Evolutionary conservation across 2,888 invertebrate genomes (phyloP), one percentile per base, ranked within the genome.

Genomic region (Lucinisca nassula): DNA sequence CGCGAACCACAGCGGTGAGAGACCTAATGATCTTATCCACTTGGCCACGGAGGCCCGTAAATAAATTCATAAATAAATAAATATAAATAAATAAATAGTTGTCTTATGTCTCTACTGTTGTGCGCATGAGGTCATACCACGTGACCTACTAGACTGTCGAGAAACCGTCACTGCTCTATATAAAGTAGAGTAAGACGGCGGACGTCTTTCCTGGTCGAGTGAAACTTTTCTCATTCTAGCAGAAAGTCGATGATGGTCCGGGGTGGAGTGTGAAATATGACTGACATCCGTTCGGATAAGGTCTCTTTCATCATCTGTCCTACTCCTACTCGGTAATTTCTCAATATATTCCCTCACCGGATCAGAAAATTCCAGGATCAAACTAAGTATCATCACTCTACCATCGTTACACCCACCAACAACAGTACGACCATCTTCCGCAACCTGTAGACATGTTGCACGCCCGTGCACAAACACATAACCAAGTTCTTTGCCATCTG

Each of bases 381-480:
- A 83, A 55, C 92, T 91, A 4, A 95, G 87, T 6, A 95, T 91
- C 90, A 95, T 91, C 17, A 95, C 91, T 1, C 95, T 88, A 0
- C 95, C 95, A 75, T 95, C 95, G 4, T 92, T 82, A 58, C 94
- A 94, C 4, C 95, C 95, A 0, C 95, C 93, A n/a, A 92, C 91
- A 30, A 95, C 84, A 0, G 95, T 95, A 27, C 94, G 85, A 40
- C 94, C 94, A 79, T 95, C 94, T n/a, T 88, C 88, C 12, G 90
- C 93, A 8, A 94, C 92, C 6, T 90, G 85, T 0, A 95, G 49
- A 76, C 92, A 92, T 0, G 90, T 88, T 12, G 93, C 95, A 8
- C 83, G 75, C 0, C 95, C 95, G 78, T 95, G 95, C 14, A 95
- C 90, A 74, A 93, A 93, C 40, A 94, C 73, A 0, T 85, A 86